phyloP scores from a whole-genome alignment of 2,888 invertebrate species.

The Acheta domesticus region DNA sequence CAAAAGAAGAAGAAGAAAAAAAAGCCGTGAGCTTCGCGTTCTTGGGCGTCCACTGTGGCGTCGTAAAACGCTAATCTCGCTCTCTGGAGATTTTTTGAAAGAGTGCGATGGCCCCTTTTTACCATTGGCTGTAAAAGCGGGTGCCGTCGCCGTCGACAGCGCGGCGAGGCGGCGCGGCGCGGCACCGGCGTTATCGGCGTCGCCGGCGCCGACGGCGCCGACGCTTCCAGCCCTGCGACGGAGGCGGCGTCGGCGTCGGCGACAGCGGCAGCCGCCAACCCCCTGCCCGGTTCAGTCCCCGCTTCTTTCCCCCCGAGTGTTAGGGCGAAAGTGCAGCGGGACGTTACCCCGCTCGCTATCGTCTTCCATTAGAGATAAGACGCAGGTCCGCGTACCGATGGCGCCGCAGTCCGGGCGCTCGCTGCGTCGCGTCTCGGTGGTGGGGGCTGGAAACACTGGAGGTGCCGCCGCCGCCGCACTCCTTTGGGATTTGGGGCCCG shows the following conservation, averaged over 20 bases:
- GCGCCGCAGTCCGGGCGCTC: no score
- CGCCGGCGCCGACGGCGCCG: no score
- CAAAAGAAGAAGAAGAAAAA: no score
- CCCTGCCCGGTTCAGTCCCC: no score
- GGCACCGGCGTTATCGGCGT: background rate
- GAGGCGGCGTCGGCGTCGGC: no score
- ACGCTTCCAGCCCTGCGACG: no score
- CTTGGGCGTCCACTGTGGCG: background rate
- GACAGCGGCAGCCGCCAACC: no score
- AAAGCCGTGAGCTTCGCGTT: no score
- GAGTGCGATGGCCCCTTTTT: background rate
- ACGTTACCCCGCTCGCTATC: background rate
- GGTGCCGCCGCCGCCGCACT: background rate
- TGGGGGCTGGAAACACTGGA: no score
- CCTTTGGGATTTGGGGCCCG: background rate
- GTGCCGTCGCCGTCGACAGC: background rate
- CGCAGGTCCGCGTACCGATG: background rate
- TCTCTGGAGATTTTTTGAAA: background rate
- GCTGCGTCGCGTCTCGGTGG: no score
- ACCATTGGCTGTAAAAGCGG: background rate
- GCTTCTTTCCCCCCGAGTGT: no score
- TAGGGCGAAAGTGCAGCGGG: background rate
- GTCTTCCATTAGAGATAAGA: conserved; percentile 9
- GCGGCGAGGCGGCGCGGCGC: background rate
- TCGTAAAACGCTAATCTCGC: background rate